Conservation (phyloP, 1,140 invertebrate species). For the Zophobas atratus region DNA sequence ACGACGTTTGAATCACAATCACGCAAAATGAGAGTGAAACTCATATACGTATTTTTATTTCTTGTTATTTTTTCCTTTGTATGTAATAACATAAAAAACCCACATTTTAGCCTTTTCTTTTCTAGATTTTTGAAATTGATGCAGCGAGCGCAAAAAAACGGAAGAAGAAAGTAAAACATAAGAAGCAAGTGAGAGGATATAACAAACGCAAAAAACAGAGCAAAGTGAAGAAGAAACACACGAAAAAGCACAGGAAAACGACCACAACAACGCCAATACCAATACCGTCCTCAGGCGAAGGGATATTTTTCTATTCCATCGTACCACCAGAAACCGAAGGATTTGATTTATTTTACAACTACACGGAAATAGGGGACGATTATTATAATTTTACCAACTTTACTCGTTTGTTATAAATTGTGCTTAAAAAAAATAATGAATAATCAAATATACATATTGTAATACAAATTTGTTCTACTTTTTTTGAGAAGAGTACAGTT, state of each 20-base stretch:
- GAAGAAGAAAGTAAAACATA: slow-evolving; percentile 3
- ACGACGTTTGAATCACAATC: no score
- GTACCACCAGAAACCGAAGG: no score
- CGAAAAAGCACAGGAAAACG: not conserved
- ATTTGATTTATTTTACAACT: no score
- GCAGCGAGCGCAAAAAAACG: not conserved
- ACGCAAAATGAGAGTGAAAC: no score
- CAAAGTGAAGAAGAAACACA: not conserved
- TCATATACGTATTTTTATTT: not conserved
- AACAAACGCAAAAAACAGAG: not conserved
- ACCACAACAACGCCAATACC: not conserved
- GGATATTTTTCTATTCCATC: not conserved
- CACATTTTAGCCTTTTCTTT: not conserved
- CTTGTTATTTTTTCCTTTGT: slow-evolving; percentile 2
- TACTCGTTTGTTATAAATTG: no score
- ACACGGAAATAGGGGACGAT: no score
- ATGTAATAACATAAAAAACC: not conserved
- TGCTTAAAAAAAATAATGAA: no score
- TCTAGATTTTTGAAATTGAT: not conserved
- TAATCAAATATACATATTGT: no score
- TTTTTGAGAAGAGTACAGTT: no score
- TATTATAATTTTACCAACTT: no score
- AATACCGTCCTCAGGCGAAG: not conserved
- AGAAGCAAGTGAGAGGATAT: not conserved
- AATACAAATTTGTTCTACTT: no score